A percentile compares a stretch with the other conserved stretches of the same genome.
These are phyloP conservation scores for Drosophila tanythrix DNA, from an alignment of 2,888 invertebrate species.

Conservation along the genomic window DNA sequence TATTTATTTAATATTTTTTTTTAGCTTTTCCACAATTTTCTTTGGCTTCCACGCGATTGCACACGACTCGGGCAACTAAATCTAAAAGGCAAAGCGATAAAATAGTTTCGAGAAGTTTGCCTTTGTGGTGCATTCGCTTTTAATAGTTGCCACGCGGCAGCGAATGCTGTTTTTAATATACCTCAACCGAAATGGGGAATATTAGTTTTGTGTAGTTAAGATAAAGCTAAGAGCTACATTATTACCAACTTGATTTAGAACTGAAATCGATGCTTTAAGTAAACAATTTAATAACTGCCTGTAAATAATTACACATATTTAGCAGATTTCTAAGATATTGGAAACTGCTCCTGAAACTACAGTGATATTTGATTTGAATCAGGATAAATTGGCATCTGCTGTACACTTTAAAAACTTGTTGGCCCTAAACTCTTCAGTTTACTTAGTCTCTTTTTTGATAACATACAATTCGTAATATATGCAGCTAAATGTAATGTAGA, in stretches of 20 bases:
- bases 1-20: constrained; percentile 3
- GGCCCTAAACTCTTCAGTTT: not conserved
- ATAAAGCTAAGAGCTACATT: not conserved
- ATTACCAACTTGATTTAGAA: no score
- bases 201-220: not conserved
- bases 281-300: not conserved
- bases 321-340: not conserved
- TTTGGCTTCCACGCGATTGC: constrained; percentile 72
- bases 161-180: constrained; percentile 11
- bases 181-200: constrained; percentile 17
- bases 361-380: not conserved
- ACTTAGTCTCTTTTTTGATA: not conserved
- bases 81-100: constrained; percentile 53
- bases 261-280: no score
- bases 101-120: constrained; percentile 76
- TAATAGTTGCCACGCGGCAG: constrained; percentile 50
- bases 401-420: not conserved
- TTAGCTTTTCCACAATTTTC: constrained; percentile 37
- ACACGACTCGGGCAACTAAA: constrained; percentile 68
- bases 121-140: constrained; percentile 66
- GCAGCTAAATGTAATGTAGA: not conserved
- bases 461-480: not conserved
- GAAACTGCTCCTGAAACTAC: not conserved
- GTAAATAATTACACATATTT: not conserved
- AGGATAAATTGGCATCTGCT: not conserved